Conservation (phyloP, 2,888 invertebrate species). For the Candidula unifasciata region DNA sequence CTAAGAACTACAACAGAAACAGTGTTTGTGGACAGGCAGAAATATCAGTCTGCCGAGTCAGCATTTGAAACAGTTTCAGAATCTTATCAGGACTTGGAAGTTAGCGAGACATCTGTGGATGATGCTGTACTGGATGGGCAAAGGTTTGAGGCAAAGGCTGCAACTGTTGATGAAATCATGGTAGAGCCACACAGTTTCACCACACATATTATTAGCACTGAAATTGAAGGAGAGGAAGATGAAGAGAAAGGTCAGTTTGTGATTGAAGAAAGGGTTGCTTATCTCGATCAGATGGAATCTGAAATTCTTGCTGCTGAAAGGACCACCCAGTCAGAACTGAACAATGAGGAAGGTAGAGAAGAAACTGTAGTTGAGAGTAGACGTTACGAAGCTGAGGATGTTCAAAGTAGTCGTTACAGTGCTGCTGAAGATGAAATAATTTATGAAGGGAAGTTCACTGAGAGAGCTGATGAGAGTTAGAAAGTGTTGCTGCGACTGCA, state of each 20-base stretch:
- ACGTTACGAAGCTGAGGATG: neutral
- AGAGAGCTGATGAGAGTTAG: constrained; percentile 19
- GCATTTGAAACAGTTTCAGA: neutral
- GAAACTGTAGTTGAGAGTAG: neutral
- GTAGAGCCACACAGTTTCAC: neutral
- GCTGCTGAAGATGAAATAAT: neutral
- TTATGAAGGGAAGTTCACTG: neutral
- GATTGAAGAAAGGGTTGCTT: neutral
- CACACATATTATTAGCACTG: constrained; percentile 42
- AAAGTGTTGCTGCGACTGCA: constrained; percentile 39
- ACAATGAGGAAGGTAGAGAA: neutral
- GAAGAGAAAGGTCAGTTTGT: constrained; percentile 17
- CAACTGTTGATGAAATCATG: neutral
- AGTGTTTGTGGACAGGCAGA: neutral
- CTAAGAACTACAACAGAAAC: neutral
- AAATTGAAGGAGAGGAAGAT: constrained; percentile 39
- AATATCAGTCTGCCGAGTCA: neutral
- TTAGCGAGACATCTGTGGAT: neutral
- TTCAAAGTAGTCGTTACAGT: too few relatives aligned
- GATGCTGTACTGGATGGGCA: neutral
- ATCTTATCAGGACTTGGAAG: neutral
- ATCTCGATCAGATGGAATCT: neutral
- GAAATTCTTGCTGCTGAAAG: neutral
- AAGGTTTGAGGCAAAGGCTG: neutral
- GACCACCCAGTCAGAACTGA: neutral